These are phyloP conservation scores for Frieseomelitta varia DNA, from an alignment of 1,140 invertebrate species.

Conservation along the genomic window DNA sequence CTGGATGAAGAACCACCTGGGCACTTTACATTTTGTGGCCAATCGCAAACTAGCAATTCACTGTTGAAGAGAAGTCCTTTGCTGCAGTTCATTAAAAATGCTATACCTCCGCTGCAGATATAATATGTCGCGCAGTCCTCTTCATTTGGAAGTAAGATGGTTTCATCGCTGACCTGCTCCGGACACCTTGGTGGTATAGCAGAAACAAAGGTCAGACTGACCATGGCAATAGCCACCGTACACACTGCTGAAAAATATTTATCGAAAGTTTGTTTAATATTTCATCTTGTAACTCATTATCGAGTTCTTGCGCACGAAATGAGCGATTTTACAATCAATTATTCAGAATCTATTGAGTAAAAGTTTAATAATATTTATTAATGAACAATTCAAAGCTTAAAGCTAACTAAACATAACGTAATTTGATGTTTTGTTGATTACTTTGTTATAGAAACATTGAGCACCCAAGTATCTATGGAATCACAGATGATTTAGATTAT, in stretches of 20 bases:
- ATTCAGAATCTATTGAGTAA: no score
- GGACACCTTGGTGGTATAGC: neutral
- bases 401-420: no score
- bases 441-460: no score
- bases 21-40: neutral
- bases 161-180: rapidly evolving
- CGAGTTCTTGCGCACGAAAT: no score
- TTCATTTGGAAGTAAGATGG: constrained; percentile 6
- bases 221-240: neutral
- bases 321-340: neutral
- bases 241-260: neutral
- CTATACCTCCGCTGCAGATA: neutral
- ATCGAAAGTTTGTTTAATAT: neutral
- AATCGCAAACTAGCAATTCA: constrained; percentile 8
- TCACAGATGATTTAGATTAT: no score
- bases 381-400: no score
- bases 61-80: neutral
- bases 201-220: neutral
- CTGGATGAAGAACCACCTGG: neutral
- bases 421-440: no score
- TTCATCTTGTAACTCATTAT: no score
- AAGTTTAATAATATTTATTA: no score
- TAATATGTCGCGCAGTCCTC: neutral
- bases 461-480: no score
- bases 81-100: neutral